Evolutionary conservation across 92 coral and sea anemone genomes (phyloP).

Genomic region (Bergia puertoricense): DNA sequence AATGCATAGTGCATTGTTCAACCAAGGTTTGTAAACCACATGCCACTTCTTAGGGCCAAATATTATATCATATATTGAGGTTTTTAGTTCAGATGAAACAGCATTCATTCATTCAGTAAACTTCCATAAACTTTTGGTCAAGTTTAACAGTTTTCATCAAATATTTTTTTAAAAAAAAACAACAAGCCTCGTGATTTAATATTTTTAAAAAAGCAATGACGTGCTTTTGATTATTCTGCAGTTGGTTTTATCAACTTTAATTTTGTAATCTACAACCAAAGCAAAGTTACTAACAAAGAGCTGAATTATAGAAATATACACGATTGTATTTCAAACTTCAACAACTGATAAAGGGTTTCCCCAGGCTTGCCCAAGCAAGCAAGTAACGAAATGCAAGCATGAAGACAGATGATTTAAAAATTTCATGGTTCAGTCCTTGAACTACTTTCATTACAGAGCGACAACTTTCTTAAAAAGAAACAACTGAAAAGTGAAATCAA

Average conservation of each 20-base stretch:
- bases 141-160: not conserved
- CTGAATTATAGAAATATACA: too few species aligned
- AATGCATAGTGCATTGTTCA: too few species aligned
- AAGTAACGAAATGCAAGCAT: not conserved
- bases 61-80: too few species aligned
- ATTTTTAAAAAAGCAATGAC: not conserved
- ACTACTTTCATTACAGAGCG: not conserved
- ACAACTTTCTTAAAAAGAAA: too few species aligned
- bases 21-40: too few species aligned
- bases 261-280: not conserved
- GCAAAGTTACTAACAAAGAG: not conserved
- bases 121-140: not conserved
- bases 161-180: not conserved
- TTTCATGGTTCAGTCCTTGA: too few species aligned
- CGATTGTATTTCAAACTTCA: not conserved
- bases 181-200: not conserved
- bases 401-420: too few species aligned
- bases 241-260: not conserved
- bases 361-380: not conserved
- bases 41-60: too few species aligned
- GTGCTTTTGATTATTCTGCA: not conserved
- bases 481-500: not conserved
- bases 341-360: slow-evolving; percentile 16
- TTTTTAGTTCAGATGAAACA: too few species aligned
- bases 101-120: too few species aligned